Conservation (phyloP, 1,140 invertebrate genomes). For the Cyphomyrmex costatus region DNA sequence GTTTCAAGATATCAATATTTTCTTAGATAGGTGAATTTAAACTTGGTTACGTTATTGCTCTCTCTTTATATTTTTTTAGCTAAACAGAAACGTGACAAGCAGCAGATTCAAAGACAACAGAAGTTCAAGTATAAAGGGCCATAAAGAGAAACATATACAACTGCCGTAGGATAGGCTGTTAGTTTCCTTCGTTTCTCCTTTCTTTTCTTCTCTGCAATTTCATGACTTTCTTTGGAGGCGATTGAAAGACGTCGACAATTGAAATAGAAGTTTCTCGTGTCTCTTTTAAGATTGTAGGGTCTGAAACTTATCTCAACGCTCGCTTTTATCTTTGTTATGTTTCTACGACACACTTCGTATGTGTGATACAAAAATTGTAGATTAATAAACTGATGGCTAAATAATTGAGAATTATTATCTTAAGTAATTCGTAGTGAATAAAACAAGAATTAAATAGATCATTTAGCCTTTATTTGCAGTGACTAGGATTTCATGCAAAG, state of each 20-base stretch:
- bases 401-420: background rate
- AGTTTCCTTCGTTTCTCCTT: constrained; percentile 11
- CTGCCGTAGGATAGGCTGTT: constrained; percentile 8
- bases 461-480: background rate
- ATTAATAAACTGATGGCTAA: background rate
- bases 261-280: constrained; percentile 9
- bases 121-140: background rate
- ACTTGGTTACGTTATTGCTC: background rate
- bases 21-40: background rate
- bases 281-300: constrained; percentile 43
- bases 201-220: background rate
- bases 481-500: background rate
- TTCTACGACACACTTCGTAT: constrained; percentile 5
- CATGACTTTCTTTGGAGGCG: constrained; percentile 12
- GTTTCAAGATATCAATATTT: background rate
- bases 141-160: constrained; percentile 18
- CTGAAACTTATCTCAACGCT: constrained; percentile 14
- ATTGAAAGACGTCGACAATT: constrained; percentile 38
- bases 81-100: background rate
- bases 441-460: constrained; percentile 4
- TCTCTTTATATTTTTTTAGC: constrained; percentile 11
- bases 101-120: background rate
- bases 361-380: constrained; percentile 13
- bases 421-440: background rate
- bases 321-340: background rate